Evolutionary conservation across 2,888 invertebrate species (phyloP).

Genomic region (Tetragnatha montana): DNA sequence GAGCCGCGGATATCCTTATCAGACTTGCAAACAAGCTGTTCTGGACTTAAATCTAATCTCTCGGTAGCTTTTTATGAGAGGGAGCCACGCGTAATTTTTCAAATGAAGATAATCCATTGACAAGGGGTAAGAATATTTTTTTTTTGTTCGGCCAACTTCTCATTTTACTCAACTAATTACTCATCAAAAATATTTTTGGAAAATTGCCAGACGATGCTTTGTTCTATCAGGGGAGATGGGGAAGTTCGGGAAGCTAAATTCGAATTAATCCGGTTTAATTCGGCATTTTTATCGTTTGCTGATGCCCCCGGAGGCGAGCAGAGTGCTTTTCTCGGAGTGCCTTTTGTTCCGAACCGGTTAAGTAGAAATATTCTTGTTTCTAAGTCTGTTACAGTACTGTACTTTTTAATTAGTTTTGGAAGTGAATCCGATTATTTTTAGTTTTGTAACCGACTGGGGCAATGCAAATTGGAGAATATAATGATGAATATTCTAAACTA

Average conservation of each 20-base stretch:
- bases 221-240: not conserved
- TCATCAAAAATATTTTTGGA: slow-evolving; percentile 39
- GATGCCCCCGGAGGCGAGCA: not conserved
- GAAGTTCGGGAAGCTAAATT: not conserved
- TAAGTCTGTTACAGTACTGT: too few species aligned
- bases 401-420: not conserved
- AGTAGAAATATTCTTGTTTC: not conserved
- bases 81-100: slow-evolving; percentile 54
- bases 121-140: slow-evolving; percentile 15
- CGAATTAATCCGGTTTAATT: not conserved
- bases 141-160: slow-evolving; percentile 15
- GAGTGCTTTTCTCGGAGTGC: not conserved
- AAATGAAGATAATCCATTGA: slow-evolving; percentile 60
- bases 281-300: not conserved
- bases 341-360: not conserved
- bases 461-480: too few species aligned
- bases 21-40: slow-evolving; percentile 64
- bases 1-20: slow-evolving; percentile 31
- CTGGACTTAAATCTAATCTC: slow-evolving; percentile 66
- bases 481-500: too few species aligned
- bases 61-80: slow-evolving; percentile 43
- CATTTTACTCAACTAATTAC: slow-evolving; percentile 39
- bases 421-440: not conserved
- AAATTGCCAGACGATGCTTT: slow-evolving; percentile 26
- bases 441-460: too few species aligned